Percentiles rank a stretch among this genome's conserved stretches.
Conservation (phyloP, 2,113 vertebrate species). For the Oryzias woworae region DNA sequence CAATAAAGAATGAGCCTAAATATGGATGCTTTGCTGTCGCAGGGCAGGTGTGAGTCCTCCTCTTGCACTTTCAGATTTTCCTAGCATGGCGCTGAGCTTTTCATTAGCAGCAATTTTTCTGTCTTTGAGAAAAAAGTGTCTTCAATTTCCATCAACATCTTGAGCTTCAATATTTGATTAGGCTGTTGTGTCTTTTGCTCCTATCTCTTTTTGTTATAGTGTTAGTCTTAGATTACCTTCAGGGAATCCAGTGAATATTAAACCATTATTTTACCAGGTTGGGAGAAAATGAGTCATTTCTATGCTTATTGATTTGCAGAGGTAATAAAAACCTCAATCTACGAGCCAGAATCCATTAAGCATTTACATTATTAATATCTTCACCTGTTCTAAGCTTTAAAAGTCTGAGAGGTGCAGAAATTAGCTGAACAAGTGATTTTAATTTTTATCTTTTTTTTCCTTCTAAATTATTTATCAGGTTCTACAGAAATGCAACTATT, state of each 20-base stretch:
- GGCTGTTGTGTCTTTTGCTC: conserved; percentile 2
- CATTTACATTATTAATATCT: background rate
- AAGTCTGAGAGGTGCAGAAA: background rate
- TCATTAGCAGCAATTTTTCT: conserved; percentile 32
- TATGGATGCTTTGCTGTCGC: conserved; percentile 41
- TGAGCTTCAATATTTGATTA: conserved; percentile 8
- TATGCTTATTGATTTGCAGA: conserved; percentile 1
- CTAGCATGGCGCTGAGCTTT: conserved; percentile 24
- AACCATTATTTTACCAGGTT: conserved; percentile 2
- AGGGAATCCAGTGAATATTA: conserved; percentile 17
- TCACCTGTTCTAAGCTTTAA: background rate
- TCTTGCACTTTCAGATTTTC: conserved; percentile 35
- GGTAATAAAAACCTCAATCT: conserved; percentile 2
- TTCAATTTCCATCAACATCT: conserved; percentile 39
- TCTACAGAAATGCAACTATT: background rate
- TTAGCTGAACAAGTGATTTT: background rate
- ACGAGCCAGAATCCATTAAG: background rate
- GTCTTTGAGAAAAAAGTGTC: conserved; percentile 1
- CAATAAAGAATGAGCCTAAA: conserved; percentile 53
- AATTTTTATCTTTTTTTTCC: background rate
- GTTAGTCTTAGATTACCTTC: background rate
- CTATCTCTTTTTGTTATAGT: conserved; percentile 20
- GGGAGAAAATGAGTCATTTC: background rate
- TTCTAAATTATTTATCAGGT: background rate
- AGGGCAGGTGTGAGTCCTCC: conserved; percentile 42